A percentile compares a stretch with the other conserved stretches of the same genome.
Conservation (phyloP, 1,140 invertebrate genomes). For the Drosophila sp. region DNA sequence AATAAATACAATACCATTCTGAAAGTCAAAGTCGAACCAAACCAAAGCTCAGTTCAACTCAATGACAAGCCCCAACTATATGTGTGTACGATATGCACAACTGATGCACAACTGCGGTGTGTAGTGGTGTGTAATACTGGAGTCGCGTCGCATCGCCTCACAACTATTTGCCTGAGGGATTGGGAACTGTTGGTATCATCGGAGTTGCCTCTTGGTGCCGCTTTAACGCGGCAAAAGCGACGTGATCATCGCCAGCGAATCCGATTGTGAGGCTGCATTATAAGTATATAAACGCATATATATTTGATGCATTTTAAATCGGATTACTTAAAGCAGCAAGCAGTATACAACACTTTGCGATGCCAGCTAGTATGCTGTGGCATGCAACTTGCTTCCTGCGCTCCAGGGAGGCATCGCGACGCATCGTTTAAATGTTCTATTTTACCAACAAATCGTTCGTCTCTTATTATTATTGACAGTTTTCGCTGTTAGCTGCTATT, state of each 20-base stretch:
- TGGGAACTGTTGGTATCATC: too few relatives aligned
- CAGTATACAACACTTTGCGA: constrained; percentile 59
- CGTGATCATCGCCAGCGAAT: constrained; percentile 80
- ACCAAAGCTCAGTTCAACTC: constrained; percentile 31
- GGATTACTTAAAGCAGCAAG: constrained; percentile 72
- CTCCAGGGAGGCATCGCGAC: constrained; percentile 13
- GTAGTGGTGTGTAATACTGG: constrained; percentile 71
- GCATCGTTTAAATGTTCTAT: constrained; percentile 35
- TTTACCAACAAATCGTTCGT: constrained; percentile 63
- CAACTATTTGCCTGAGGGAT: constrained; percentile 2
- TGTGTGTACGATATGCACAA: constrained; percentile 7
- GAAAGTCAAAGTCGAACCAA: background rate
- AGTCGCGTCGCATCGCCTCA: constrained; percentile 3
- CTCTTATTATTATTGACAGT: constrained; percentile 71
- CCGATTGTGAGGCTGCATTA: constrained; percentile 76
- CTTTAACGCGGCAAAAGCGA: constrained; percentile 40
- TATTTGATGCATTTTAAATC: constrained; percentile 79
- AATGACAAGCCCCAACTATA: constrained; percentile 25
- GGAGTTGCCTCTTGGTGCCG: background rate
- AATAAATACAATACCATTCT: background rate
- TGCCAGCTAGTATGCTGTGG: background rate
- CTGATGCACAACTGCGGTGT: constrained; percentile 55
- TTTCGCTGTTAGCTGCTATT: constrained; percentile 34
- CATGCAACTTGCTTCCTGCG: constrained; percentile 18
- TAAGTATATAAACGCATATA: constrained; percentile 30